Base-by-base conservation (phyloP, 2,888 invertebrate genomes). In the Encarsia formosa region DNA sequence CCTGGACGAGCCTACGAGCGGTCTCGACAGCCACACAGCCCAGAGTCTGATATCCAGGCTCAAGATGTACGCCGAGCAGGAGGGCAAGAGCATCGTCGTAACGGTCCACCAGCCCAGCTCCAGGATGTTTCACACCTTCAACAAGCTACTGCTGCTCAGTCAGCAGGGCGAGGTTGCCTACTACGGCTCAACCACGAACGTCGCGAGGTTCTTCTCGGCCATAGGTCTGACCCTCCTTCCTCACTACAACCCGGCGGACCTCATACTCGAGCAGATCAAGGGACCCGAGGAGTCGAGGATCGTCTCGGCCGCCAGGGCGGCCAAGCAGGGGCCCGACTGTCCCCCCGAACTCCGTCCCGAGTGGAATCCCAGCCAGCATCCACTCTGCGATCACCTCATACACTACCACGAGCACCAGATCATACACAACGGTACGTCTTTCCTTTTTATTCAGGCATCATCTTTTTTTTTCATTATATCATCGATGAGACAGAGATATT, bases 181-280 rank as follows among this genome's bases (percentile, higher is more conserved):
- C 70, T 88, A 85, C 69, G 89, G 89, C 9, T 82, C 84, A 60
- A 83, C 84, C 20, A 77, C 80, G 58, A 82, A 82, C 68, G 85
- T 88, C 49, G 82, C 87, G 35, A 80, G 83, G 61, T 86, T 86
- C 69, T 89, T 89, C 69, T 79, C 81, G 61, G 78, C 78, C 54
- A 80, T 88, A 53, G 87, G 87, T 48, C 78, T 88, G 53, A 79
- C 81, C 56, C 83, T 88, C 61, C 80, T 85, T 69, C 84, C 85
- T 4, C 85, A 88, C 68, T 89, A 88, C 69, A 90, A 90, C 76
- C 88, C 88, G 42, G 89, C 89, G n/a, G 89, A 90, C 71, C 88
- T 87, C 69, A 85, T 87, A 66, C 74, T 88, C 80, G 87, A 88
- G 73, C 85, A 86, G 77, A 79, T 87, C 45, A 87, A 87, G 73